Conservation (phyloP, 2,797 vertebrate species). For the Acipenser oxyrinchus region DNA sequence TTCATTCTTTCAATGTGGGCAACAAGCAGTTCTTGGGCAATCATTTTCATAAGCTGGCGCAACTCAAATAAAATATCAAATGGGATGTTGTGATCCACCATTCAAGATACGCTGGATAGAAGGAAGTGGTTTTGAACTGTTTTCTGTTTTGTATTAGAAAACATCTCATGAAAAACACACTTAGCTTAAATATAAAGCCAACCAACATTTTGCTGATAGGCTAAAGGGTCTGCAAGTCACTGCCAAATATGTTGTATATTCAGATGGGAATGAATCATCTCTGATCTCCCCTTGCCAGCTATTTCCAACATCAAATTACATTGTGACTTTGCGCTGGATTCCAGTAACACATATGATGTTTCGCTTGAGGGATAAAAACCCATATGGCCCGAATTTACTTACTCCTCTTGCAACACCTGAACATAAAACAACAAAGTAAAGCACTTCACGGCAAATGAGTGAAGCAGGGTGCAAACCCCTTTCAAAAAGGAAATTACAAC, state of each 20-base stretch:
- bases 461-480: too few species aligned
- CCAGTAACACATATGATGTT: not conserved
- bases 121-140: too few species aligned
- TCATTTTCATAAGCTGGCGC: too few species aligned
- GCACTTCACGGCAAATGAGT: not conserved
- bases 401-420: not conserved
- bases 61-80: too few species aligned
- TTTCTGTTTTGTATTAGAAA: too few species aligned
- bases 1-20: too few species aligned
- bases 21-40: too few species aligned
- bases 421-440: not conserved
- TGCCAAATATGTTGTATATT: not conserved
- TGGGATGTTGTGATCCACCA: too few species aligned
- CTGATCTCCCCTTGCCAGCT: not conserved
- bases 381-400: not conserved
- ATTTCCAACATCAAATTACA: not conserved
- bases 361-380: not conserved
- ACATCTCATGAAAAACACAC: too few species aligned
- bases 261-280: not conserved
- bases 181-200: not conserved
- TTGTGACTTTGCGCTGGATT: not conserved
- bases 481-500: too few species aligned
- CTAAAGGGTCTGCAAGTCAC: not conserved
- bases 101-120: too few species aligned
- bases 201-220: not conserved